phyloP scores from a whole-genome alignment of 2,797 vertebrate genomes.

The Thamnophis elegans region DNA sequence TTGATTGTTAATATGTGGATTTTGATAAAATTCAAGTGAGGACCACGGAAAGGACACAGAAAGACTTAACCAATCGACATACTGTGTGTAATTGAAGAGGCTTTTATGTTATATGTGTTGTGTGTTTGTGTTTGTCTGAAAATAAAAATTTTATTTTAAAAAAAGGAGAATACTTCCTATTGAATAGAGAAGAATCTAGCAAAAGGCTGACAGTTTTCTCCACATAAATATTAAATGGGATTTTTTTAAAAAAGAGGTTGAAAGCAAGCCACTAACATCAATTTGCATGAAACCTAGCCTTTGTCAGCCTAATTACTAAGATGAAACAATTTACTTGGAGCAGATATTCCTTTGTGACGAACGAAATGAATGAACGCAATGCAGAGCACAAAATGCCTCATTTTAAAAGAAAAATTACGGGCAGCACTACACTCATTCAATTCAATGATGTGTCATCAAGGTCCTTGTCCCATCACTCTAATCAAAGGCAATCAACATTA shows the following conservation, averaged over 20 bases:
- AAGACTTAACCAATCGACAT: no score
- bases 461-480: rapidly evolving
- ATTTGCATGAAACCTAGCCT: slow-evolving; percentile 2
- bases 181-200: background rate
- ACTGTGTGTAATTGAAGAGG: no score
- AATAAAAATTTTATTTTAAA: background rate
- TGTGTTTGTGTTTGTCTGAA: no score
- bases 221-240: slow-evolving; percentile 1
- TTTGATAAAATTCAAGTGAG: no score
- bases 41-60: no score
- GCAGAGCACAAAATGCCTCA: background rate
- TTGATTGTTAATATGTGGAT: no score
- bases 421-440: background rate
- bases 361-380: background rate
- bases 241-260: background rate
- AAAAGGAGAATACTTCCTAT: background rate
- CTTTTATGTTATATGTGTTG: no score
- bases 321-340: background rate
- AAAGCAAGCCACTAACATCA: background rate
- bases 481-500: background rate
- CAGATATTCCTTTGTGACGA: background rate
- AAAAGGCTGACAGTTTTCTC: slow-evolving; percentile 19
- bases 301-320: slow-evolving; percentile 5
- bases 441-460: background rate
- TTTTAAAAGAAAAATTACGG: background rate